These are phyloP conservation scores for Ridgeia piscesae DNA, from an alignment of 1,140 invertebrate genomes.

Conservation along the genomic window DNA sequence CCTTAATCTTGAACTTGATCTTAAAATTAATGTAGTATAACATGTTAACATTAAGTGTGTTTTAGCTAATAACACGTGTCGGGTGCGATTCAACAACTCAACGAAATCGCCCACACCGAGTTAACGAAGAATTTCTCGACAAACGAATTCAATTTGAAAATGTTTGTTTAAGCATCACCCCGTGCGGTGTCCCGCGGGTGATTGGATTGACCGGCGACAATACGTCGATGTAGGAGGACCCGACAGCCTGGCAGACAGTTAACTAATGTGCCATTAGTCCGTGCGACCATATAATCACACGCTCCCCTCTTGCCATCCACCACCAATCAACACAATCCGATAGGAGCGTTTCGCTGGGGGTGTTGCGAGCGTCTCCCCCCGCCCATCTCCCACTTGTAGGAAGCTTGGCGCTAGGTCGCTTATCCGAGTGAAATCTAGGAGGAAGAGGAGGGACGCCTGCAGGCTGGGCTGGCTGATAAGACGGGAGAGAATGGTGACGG, in stretches of 20 bases:
- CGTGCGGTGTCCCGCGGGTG: neutral
- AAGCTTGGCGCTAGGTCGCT: neutral
- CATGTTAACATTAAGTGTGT: neutral
- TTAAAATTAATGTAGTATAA: neutral
- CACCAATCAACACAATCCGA: neutral
- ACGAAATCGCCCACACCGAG: neutral
- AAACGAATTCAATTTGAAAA: constrained; percentile 2
- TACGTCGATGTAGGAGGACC: neutral
- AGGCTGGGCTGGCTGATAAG: neutral
- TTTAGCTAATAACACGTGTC: neutral
- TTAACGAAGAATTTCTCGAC: neutral
- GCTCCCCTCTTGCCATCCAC: neutral
- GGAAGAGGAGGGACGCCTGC: neutral
- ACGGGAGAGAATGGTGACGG: neutral
- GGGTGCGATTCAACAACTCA: neutral
- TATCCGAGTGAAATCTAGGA: neutral
- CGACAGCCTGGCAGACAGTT: neutral
- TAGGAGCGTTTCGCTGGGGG: neutral
- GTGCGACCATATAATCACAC: neutral
- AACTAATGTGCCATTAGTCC: neutral
- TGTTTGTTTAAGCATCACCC: neutral
- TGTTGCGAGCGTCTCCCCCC: neutral
- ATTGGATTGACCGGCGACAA: neutral
- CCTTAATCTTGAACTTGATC: neutral
- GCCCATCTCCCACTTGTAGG: neutral